Evolutionary conservation across 2,888 invertebrate genomes (phyloP).

Genomic region (Nesidiocoris tenuis): DNA sequence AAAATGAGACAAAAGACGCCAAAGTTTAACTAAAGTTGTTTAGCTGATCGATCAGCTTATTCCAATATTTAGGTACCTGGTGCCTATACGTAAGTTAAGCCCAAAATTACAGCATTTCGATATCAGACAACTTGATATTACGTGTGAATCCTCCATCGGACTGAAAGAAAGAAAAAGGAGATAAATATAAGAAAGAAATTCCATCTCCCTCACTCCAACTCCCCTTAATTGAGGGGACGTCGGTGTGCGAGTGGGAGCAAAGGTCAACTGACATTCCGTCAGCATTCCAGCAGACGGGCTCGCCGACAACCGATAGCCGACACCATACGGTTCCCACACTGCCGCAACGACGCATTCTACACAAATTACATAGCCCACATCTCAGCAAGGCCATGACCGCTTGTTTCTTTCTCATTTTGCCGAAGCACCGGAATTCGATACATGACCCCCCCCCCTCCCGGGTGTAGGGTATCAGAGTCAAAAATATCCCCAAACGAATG

Average conservation of each 20-base stretch:
- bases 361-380: slow-evolving; percentile 46
- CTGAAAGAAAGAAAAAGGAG: neutral
- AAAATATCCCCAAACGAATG: too few species aligned
- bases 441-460: too few species aligned
- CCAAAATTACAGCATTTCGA: too few species aligned
- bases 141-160: too few species aligned
- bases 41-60: too few species aligned
- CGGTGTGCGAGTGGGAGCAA: slow-evolving; percentile 41
- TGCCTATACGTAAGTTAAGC: too few species aligned
- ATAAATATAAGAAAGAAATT: neutral
- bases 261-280: slow-evolving; percentile 46
- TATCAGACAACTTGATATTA: too few species aligned
- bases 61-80: too few species aligned
- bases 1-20: too few species aligned
- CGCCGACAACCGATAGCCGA: neutral
- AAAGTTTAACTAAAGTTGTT: too few species aligned
- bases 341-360: slow-evolving; percentile 46
- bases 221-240: neutral
- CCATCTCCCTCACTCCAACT: neutral
- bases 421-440: too few species aligned
- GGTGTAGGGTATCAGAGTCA: too few species aligned
- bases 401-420: neutral
- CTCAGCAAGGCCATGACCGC: slow-evolving; percentile 32
- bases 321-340: slow-evolving; percentile 42
- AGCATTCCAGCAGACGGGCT: slow-evolving; percentile 37